Percentiles rank a stretch among this genome's conserved stretches.
These are phyloP conservation scores for Macrotus californicus DNA, from an alignment of 2,113 vertebrate genomes.

Conservation along the genomic window DNA sequence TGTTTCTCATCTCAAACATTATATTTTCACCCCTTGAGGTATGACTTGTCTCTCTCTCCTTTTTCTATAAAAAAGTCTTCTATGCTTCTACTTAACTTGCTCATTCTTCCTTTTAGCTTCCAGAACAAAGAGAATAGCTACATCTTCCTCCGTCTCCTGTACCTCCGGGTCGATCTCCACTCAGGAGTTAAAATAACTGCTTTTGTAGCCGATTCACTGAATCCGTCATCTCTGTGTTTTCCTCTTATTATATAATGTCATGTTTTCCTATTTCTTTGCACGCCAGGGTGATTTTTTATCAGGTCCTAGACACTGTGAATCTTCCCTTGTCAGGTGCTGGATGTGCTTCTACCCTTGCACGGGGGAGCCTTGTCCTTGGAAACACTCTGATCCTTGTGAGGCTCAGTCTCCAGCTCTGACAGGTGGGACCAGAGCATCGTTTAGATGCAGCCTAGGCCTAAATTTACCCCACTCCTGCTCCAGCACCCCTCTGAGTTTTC, in stretches of 20 bases:
- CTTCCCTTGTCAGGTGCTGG: neutral
- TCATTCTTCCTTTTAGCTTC: neutral
- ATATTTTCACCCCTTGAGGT: neutral
- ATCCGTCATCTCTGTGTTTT: neutral
- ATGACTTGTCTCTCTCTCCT: neutral
- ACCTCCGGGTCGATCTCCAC: neutral
- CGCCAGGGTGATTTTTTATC: neutral
- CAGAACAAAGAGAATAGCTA: neutral
- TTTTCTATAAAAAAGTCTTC: neutral
- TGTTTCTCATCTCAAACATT: neutral
- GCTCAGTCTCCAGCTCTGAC: neutral
- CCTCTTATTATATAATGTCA: rapidly evolving
- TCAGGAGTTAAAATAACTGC: neutral
- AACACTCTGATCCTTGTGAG: neutral
- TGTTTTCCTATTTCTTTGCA: neutral
- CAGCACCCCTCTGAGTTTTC: rapidly evolving
- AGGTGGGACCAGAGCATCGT: neutral
- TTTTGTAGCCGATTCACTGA: neutral
- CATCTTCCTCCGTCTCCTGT: neutral
- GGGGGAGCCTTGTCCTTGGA: neutral
- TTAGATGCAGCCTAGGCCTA: too few species aligned
- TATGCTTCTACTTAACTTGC: too few species aligned
- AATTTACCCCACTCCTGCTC: too few species aligned
- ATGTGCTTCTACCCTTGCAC: neutral
- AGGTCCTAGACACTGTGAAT: neutral